These are phyloP conservation scores for Temnopleurus reevesii DNA, from an alignment of 53 echinoderm and acorn worm species.

Conservation along the genomic window DNA sequence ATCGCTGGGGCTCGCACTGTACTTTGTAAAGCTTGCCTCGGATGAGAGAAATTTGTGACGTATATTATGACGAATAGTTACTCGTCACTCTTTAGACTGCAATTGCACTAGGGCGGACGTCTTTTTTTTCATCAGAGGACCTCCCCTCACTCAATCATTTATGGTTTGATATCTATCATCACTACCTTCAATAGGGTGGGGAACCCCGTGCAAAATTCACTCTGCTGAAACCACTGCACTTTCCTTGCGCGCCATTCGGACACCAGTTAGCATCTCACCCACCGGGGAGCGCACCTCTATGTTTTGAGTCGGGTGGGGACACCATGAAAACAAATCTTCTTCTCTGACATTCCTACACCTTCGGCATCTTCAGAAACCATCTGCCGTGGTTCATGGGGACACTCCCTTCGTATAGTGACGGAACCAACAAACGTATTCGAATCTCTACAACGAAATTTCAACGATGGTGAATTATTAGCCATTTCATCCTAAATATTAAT, in stretches of 20 bases:
- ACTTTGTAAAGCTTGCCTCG: constrained; percentile 5
- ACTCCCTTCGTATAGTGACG: neutral
- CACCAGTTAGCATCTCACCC: neutral
- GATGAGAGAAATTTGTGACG: constrained; percentile 24
- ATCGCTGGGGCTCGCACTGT: neutral
- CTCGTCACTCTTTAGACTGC: neutral
- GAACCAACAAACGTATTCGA: neutral
- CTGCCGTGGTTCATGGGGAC: neutral
- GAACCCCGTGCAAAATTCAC: neutral
- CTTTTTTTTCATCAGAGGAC: neutral
- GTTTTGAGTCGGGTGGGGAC: neutral
- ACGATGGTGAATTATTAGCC: neutral
- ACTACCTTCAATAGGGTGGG: neutral
- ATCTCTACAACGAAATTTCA: neutral
- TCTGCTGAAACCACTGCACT: neutral
- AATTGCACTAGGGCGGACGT: neutral
- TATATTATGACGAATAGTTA: constrained; percentile 19
- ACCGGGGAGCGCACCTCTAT: neutral
- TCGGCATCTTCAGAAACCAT: neutral
- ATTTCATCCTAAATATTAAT: too few species aligned
- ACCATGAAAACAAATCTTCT: neutral
- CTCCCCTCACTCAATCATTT: neutral
- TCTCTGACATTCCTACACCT: neutral
- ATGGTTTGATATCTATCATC: neutral
- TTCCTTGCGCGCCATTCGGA: neutral